Percentiles rank a stretch among this genome's conserved stretches.
Conservation (phyloP, 2,797 vertebrate genomes). For the Lycodopsis pacificus region DNA sequence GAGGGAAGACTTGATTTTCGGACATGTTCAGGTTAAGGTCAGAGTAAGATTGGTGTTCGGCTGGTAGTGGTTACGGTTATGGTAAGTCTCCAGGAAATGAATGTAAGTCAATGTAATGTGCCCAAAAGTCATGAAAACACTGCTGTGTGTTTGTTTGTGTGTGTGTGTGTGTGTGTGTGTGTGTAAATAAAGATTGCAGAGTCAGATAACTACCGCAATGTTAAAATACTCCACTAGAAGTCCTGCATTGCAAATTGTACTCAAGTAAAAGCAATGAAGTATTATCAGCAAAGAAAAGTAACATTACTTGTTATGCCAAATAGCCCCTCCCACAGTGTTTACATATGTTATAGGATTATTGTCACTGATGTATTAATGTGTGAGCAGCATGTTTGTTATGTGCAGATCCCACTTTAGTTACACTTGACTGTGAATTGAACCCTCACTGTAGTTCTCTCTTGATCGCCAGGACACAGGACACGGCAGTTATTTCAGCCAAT, state of each 20-base stretch:
- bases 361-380: not conserved
- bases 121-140: too few species aligned
- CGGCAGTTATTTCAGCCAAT: conserved; percentile 49
- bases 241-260: not conserved
- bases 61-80: too few species aligned
- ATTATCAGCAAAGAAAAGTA: not conserved
- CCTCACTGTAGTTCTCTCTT: conserved; percentile 10
- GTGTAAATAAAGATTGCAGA: not conserved
- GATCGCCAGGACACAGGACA: conserved; percentile 56
- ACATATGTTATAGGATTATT: not conserved
- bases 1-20: too few species aligned
- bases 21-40: too few species aligned
- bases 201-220: not conserved
- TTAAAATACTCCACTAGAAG: not conserved
- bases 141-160: too few species aligned
- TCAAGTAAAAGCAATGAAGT: not conserved
- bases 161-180: not conserved
- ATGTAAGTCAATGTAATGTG: too few species aligned
- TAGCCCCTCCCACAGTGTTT: too few species aligned
- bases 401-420: not conserved
- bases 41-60: too few species aligned
- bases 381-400: not conserved
- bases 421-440: not conserved
- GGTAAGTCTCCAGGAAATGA: too few species aligned
- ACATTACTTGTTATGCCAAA: too few species aligned